These are phyloP conservation scores for Stichopus horrens DNA, from an alignment of 53 echinoderm and acorn worm species.

Conservation along the genomic window DNA sequence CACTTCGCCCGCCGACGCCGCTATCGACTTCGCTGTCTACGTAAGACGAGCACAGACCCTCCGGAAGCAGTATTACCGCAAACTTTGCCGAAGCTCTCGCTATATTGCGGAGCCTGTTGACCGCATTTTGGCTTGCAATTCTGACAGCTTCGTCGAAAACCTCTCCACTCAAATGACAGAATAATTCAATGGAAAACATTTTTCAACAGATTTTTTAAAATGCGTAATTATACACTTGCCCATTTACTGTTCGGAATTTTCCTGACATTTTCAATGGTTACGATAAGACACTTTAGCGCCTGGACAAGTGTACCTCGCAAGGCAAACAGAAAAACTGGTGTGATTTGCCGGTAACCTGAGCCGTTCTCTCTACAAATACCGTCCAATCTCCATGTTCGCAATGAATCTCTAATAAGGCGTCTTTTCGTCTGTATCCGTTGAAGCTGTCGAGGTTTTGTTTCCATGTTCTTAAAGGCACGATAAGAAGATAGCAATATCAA, in stretches of 20 bases:
- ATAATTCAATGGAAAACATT: conserved; percentile 46
- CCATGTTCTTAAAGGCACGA: conserved; percentile 39
- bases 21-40: not conserved
- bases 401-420: conserved; percentile 49
- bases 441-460: conserved; percentile 40
- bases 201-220: conserved; percentile 38
- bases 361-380: conserved; percentile 42
- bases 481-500: conserved; percentile 32
- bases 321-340: conserved; percentile 36
- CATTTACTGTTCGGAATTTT: conserved; percentile 40
- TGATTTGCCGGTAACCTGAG: conserved; percentile 45
- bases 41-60: not conserved
- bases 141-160: conserved; percentile 42
- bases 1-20: no score
- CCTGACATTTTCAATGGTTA: conserved; percentile 36
- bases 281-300: conserved; percentile 48
- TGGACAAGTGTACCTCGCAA: conserved; percentile 40
- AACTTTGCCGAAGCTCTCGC: not conserved
- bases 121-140: conserved; percentile 2
- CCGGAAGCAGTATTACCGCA: not conserved
- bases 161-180: conserved; percentile 46
- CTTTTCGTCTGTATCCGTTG: conserved; percentile 29
- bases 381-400: conserved; percentile 35
- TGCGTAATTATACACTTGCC: conserved; percentile 47
- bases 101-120: conserved; percentile 39